Base-by-base conservation (phyloP, 2,888 invertebrate genomes). In the Stegana nigrithorax region DNA sequence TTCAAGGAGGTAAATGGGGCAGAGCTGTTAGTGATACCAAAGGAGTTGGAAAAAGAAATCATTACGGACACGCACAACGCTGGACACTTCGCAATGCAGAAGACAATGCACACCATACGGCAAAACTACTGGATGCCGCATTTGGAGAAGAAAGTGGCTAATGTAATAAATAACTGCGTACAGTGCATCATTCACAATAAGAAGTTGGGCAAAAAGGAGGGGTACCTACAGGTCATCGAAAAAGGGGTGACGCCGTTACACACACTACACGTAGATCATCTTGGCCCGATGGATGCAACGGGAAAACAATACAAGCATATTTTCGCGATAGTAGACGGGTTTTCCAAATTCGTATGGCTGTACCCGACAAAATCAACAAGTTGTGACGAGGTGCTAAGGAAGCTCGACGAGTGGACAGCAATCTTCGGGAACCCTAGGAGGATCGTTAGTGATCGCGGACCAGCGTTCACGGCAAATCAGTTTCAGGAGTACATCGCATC, bases 161-260 rank as follows among this genome's bases (percentile, higher is more conserved):
- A 56, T 23, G n/a, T 32, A 2, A 66, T 67, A n/a, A 5, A 21
- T 1, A 68, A 64, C n/a, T 68, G 69, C 55, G 45, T 72, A 2
- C 23, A 45, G 2, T 70, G 70, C 36, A 69, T 70, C 7, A 44
- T 69, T 2, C 36, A 26, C 7, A 62, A 62, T 32, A 44, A 47
- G 17, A 68, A 83, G 57, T 60, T 55, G 2, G 82, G 83, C 1
- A 83, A 80, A 58, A 67, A 81, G 39, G 80, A 82, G 66, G 83
- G 81, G 5, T 72, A 69, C 14, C 62, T 83, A 14, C 55, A 81
- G 57, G 67, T 74, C 0, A 70, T 83, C 1, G 69, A 72, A 6
- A 84, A 84, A 59, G 79, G 65, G n/a, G 71, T 64, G 0, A 39
- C 36, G 1, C 83, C 82, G 4, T 51, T 83, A 4, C 21, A 14